Evolutionary conservation across 2,797 vertebrate genomes (phyloP).

Genomic region (Urocyon cinereoargenteus): DNA sequence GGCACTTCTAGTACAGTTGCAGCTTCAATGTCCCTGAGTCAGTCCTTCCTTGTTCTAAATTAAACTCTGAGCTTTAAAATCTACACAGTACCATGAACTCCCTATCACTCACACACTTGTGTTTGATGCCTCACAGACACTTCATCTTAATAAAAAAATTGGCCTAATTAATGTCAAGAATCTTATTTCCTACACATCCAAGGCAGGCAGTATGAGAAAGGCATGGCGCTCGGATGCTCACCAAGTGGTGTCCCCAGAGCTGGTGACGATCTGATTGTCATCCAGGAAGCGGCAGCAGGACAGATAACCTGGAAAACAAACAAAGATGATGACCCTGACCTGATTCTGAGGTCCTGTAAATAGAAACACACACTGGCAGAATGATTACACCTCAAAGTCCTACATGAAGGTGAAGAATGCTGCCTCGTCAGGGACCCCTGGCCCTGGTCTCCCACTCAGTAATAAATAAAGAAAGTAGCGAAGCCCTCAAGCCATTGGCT

Average conservation of each 20-base stretch:
- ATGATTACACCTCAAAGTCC: neutral
- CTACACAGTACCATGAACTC: neutral
- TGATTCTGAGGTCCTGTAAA: neutral
- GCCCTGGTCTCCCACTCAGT: fast-evolving
- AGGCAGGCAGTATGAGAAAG: neutral
- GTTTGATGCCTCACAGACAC: neutral
- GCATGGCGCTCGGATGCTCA: conserved; percentile 86
- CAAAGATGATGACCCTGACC: neutral
- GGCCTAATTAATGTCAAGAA: neutral
- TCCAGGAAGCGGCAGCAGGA: conserved; percentile 99
- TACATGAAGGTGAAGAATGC: neutral
- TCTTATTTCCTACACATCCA: neutral
- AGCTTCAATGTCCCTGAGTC: neutral
- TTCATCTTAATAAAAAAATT: neutral
- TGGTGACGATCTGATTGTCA: conserved; percentile 99
- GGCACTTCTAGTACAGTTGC: fast-evolving
- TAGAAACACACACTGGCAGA: fast-evolving
- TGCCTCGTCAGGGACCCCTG: fast-evolving
- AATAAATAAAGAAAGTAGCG: neutral
- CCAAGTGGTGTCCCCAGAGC: conserved; percentile 99
- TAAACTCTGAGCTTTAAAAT: neutral
- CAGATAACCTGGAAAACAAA: conserved; percentile 93
- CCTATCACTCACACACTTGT: neutral
- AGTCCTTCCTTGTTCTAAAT: neutral
- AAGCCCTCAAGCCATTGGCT: fast-evolving